Evolutionary conservation across 2,888 invertebrate species (phyloP).

Genomic region (Meloe dianella): DNA sequence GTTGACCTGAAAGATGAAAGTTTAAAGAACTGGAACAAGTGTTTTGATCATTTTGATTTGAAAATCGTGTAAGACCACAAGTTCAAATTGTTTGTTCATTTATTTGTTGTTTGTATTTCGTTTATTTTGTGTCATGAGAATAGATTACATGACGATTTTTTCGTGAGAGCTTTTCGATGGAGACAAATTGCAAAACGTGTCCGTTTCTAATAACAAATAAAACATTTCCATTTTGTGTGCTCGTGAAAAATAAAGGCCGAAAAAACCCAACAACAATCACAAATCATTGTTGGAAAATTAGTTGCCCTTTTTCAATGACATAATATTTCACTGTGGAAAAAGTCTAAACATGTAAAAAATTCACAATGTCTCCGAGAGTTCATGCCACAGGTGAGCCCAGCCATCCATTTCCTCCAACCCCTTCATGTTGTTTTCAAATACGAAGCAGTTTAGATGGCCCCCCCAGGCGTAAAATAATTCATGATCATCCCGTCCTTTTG

Average conservation of each 20-base stretch:
- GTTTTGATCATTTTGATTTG: conserved; percentile 38
- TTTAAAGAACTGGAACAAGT: conserved; percentile 22
- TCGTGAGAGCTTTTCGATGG: conserved; percentile 42
- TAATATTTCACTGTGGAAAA: background rate
- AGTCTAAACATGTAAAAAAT: background rate
- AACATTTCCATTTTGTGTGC: background rate
- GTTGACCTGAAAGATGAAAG: conserved; percentile 3
- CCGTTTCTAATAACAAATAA: conserved; percentile 30
- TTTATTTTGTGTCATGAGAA: conserved; percentile 43
- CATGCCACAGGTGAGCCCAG: conserved; percentile 12
- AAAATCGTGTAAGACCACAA: conserved; percentile 42
- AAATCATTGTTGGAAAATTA: conserved; percentile 6
- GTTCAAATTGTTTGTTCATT: background rate
- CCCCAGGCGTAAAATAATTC: conserved; percentile 10
- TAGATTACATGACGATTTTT: conserved; percentile 53
- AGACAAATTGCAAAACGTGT: conserved; percentile 51
- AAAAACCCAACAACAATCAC: background rate
- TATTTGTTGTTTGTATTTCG: conserved; percentile 32
- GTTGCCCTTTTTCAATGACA: background rate
- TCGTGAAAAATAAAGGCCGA: background rate
- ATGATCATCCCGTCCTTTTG: conserved; percentile 10
- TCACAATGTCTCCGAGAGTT: background rate
- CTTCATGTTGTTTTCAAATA: conserved; percentile 1
- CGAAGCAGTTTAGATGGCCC: background rate
- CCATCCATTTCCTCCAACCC: conserved; percentile 13